A percentile compares a stretch with the other conserved stretches of the same genome.
phyloP scores from a whole-genome alignment of 2,113 vertebrate genomes.

The Notarius lentiginosus region DNA sequence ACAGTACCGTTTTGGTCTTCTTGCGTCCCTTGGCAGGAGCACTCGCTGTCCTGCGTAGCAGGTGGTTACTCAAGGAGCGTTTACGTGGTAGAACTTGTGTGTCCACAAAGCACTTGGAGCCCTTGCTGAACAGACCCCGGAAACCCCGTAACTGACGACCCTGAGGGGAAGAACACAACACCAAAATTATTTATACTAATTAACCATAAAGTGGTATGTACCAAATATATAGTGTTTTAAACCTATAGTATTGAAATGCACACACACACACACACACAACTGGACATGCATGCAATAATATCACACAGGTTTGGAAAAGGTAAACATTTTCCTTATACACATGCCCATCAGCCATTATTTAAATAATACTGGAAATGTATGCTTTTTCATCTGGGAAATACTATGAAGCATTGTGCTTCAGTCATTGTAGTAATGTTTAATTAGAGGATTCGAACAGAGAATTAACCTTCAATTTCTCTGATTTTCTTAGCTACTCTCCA shows the following conservation, averaged over 20 bases:
- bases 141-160: conserved; percentile 89
- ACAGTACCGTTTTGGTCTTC: conserved; percentile 87
- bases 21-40: conserved; percentile 94
- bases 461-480: not conserved
- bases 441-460: not conserved
- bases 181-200: not conserved
- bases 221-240: not conserved
- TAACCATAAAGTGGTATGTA: not conserved
- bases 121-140: conserved; percentile 87
- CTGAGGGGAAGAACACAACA: conserved; percentile 64
- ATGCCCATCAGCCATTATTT: no score
- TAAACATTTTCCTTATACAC: not conserved
- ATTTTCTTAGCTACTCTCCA: not conserved
- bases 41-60: conserved; percentile 91
- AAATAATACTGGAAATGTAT: no score
- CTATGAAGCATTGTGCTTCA: not conserved
- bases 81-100: conserved; percentile 74
- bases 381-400: not conserved
- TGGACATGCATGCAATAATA: conserved; percentile 8
- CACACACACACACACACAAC: not conserved
- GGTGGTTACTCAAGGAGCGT: conserved; percentile 85
- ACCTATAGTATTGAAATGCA: not conserved
- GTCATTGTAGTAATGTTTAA: not conserved
- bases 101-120: conserved; percentile 81
- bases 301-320: conserved; percentile 18